Base-by-base conservation (phyloP, 2,113 vertebrate genomes). In the Neopipo cinnamomea region DNA sequence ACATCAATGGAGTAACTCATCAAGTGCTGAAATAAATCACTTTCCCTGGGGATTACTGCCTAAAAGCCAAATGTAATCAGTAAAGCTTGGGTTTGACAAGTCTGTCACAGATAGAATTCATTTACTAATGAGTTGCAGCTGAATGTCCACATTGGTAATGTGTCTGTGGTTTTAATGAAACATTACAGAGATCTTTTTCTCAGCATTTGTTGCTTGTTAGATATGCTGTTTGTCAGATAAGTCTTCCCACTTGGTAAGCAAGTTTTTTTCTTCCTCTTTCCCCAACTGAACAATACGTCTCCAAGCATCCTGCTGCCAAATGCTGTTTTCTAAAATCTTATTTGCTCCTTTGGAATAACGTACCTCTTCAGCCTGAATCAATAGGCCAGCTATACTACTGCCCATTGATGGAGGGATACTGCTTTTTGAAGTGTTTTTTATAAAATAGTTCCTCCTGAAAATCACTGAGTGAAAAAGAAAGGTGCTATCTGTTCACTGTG, bases 21-120 rank as follows among this genome's bases (percentile, higher is more conserved):
- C 68, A 78, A 94, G 70, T 58, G 80, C 88, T 92, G 93, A 97
- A 93, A 96, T 91, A 93, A 95, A 96, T 96, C 27, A 93, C 95
- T 96, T 96, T 95, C 96, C 37, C 88, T 39, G 33, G 70, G 77
- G 96, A 95, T 96, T 92, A 85, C 70, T 91, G 93, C 88, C 96
- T 96, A 90, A 95, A 95, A 96, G 94, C 95, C 95, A 91, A 93
- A 93, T 83, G 78, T 88, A 96, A 96, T 96, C 94, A 92, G 85
- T 66, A 95, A 92, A 88, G 89, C 89, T 84, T 75, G 77, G 66
- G 73, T 91, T 92, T 97, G 96, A 96, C 94, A 95, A 81, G 88
- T 47, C 89, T 96, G 86, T 93, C 91, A 80, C 86, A 89, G 96
- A 94, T 68, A 96, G 89, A 91, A 94, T 91, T 96, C 77, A 93